Conservation (phyloP, 2,888 invertebrate species). For the Dicyrtoma fusca region DNA sequence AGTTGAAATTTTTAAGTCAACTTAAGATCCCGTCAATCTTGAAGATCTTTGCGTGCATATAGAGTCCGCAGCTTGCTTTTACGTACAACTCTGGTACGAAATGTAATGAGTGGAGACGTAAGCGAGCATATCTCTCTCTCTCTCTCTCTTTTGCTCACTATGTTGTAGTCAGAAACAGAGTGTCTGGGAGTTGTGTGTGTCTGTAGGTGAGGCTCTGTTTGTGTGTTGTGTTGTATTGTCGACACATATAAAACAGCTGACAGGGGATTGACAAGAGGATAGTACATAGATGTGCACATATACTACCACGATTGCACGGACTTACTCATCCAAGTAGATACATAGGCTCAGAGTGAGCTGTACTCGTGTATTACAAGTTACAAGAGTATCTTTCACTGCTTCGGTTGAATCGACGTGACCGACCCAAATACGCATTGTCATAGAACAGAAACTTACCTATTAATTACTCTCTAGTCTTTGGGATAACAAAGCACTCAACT, state of each 20-base stretch:
- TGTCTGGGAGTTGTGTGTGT: background rate
- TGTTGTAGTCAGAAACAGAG: background rate
- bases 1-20: background rate
- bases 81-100: no score
- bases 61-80: background rate
- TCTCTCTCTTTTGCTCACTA: no score
- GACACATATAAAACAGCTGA: background rate
- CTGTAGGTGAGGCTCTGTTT: background rate
- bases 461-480: conserved; percentile 22
- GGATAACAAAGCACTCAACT: background rate
- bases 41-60: background rate
- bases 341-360: background rate
- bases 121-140: no score
- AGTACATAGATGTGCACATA: background rate
- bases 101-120: no score
- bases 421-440: conserved; percentile 46
- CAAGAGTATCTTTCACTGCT: conserved; percentile 15
- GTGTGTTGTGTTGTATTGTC: background rate
- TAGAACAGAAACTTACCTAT: conserved; percentile 33
- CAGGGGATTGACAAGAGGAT: background rate
- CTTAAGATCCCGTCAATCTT: conserved; percentile 15
- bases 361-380: no score
- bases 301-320: no score
- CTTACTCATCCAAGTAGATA: background rate
- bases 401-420: conserved; percentile 35